Base-by-base conservation (phyloP, 2,113 vertebrate genomes). In the Phyllostomus discolor region DNA sequence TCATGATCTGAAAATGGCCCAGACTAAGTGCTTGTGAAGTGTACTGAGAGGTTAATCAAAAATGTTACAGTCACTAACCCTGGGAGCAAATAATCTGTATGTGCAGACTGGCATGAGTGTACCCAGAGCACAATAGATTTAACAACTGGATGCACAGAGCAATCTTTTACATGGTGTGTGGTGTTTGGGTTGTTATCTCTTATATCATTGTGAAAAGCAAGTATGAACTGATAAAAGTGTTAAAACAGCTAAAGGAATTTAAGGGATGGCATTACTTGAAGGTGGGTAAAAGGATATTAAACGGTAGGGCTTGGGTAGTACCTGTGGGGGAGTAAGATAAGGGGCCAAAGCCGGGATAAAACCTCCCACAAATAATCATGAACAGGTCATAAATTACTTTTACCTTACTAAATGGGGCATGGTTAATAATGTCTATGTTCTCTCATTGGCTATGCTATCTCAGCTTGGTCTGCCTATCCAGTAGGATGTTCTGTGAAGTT, bases 1-100 rank as follows among this genome's bases (percentile, higher is more conserved):
- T 96, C 48, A 50, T 70, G 54, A 95, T 94, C 88, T 82, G 66
- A 91, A 95, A 90, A 87, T 64, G 50, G 50, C 79, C 86, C 66
- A 73, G 17, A 91, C 41, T 93, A 89, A 94, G 72, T 83, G 82
- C 43, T 96, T 94, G 64, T 54, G 86, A 96, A 94, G 86, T 95
- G 78, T 93, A 93, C 38, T 82, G 69, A 91, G 50, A 96, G 91
- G 91, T 95, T 97, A 96, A 96, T 96, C 48, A 94, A 97, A 97
- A 96, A 91, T 1, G 64, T 66, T 75, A 64, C 93, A 94, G 93
- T 87, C 57, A 75, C 72, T 95, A 97, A 93, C 89, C 62, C 86
- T 48, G 67, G 2, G 26, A 95, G 38, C 1, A 0, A 94, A 86
- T 87, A 82, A 82, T 96, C 88, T 59, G 82, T 84, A 76, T 1